These are phyloP conservation scores for Lineus longissimus DNA, from an alignment of 1,140 invertebrate species.

Conservation along the genomic window DNA sequence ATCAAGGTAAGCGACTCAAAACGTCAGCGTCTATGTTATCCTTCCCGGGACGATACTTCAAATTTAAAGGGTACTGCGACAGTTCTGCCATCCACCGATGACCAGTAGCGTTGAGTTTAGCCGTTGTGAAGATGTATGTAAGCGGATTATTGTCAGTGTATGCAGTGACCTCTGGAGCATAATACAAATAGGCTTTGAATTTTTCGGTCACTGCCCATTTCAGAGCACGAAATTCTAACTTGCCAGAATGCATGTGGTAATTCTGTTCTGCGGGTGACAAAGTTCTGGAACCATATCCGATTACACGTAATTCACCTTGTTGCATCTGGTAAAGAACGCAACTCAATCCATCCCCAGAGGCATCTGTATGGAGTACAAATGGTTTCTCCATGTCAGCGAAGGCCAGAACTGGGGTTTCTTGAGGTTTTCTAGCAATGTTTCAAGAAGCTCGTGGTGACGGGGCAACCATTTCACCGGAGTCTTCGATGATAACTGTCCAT, in stretches of 20 bases:
- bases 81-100: slow-evolving; percentile 17
- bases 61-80: slow-evolving; percentile 14
- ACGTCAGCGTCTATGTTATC: slow-evolving; percentile 17
- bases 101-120: slow-evolving; percentile 13
- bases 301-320: slow-evolving; percentile 14
- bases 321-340: slow-evolving; percentile 50
- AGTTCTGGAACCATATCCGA: slow-evolving; percentile 27
- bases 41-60: slow-evolving; percentile 9
- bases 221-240: slow-evolving; percentile 20
- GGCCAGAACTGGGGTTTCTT: slow-evolving; percentile 27
- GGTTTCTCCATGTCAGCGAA: slow-evolving; percentile 41
- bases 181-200: slow-evolving; percentile 17
- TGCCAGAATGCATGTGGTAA: slow-evolving; percentile 19
- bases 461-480: too few relatives aligned
- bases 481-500: slow-evolving; percentile 2
- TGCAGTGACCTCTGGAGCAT: slow-evolving; percentile 11
- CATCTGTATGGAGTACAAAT: slow-evolving; percentile 52
- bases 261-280: slow-evolving; percentile 19
- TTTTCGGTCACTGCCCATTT: slow-evolving; percentile 18
- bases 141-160: slow-evolving; percentile 22
- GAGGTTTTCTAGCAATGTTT: not conserved
- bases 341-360: slow-evolving; percentile 48
- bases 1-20: not conserved
- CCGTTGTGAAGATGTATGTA: slow-evolving; percentile 13
- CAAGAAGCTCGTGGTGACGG: too few relatives aligned